Percentiles rank a stretch among this genome's conserved stretches.
phyloP scores from a whole-genome alignment of 92 coral and sea anemone species.

The Pocillopora grandis region DNA sequence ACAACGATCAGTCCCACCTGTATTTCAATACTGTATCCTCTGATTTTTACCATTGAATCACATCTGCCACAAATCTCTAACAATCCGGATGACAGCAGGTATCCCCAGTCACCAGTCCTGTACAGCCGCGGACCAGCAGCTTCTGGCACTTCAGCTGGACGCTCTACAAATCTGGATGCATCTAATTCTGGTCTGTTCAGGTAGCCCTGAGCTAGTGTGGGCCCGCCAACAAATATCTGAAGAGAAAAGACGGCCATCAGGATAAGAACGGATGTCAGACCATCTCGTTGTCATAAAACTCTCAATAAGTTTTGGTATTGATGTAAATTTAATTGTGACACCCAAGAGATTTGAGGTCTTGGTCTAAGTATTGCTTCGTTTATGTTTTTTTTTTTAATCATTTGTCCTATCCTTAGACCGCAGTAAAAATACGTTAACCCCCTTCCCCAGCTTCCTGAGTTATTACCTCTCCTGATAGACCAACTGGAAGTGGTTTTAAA shows the following conservation, averaged over 20 bases:
- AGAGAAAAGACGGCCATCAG: no score
- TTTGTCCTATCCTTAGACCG: no score
- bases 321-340: no score
- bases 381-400: no score
- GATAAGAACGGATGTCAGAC: no score
- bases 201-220: conserved; percentile 86
- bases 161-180: conserved; percentile 66
- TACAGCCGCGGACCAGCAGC: conserved; percentile 73
- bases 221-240: conserved; percentile 90
- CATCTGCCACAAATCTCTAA: conserved; percentile 92
- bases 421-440: no score
- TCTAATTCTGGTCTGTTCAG: conserved; percentile 88
- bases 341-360: no score
- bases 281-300: no score
- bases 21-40: conserved; percentile 89
- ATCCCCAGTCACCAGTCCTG: conserved; percentile 92
- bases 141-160: conserved; percentile 65
- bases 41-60: conserved; percentile 88
- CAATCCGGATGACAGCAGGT: conserved; percentile 71
- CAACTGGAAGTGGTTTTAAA: conserved; percentile 79
- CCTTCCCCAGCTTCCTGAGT: no score
- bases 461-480: conserved; percentile 82
- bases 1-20: conserved; percentile 51
- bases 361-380: no score
- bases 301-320: no score